A percentile compares a stretch with the other conserved stretches of the same genome.
Conservation (phyloP, 2,888 invertebrate genomes). For the Lobophora halterata region DNA sequence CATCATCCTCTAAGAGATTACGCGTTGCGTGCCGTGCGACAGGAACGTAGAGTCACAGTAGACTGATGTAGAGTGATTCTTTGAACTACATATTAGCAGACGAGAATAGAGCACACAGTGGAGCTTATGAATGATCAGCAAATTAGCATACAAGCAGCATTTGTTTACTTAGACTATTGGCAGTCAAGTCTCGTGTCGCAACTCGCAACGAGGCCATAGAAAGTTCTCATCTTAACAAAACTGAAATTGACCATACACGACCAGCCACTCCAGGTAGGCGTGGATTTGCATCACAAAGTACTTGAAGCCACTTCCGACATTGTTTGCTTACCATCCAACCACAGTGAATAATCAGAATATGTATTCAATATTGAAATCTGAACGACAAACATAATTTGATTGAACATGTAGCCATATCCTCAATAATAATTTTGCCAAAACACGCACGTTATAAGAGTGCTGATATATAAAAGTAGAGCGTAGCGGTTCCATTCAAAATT, state of each 20-base stretch:
- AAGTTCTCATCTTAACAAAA: slow-evolving; percentile 67
- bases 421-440: too few relatives aligned
- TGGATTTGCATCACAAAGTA: slow-evolving; percentile 67
- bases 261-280: slow-evolving; percentile 48
- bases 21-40: too few relatives aligned
- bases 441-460: too few relatives aligned
- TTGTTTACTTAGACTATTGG: slow-evolving; percentile 54
- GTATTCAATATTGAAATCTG: too few relatives aligned
- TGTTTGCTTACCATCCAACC: slow-evolving; percentile 34
- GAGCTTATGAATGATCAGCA: slow-evolving; percentile 36
- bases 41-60: too few relatives aligned
- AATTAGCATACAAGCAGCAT: slow-evolving; percentile 59
- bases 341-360: slow-evolving; percentile 5
- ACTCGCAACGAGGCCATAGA: slow-evolving; percentile 63
- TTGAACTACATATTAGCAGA: too few relatives aligned
- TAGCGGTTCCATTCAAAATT: too few relatives aligned
- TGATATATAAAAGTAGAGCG: too few relatives aligned
- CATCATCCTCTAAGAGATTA: too few relatives aligned
- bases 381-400: too few relatives aligned
- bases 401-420: too few relatives aligned
- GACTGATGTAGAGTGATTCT: too few relatives aligned
- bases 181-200: slow-evolving; percentile 53
- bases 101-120: slow-evolving; percentile 43
- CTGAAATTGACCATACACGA: slow-evolving; percentile 62
- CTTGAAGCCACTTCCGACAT: slow-evolving; percentile 48